Conservation (phyloP, 2,113 vertebrate species). For the Proteles cristata region DNA sequence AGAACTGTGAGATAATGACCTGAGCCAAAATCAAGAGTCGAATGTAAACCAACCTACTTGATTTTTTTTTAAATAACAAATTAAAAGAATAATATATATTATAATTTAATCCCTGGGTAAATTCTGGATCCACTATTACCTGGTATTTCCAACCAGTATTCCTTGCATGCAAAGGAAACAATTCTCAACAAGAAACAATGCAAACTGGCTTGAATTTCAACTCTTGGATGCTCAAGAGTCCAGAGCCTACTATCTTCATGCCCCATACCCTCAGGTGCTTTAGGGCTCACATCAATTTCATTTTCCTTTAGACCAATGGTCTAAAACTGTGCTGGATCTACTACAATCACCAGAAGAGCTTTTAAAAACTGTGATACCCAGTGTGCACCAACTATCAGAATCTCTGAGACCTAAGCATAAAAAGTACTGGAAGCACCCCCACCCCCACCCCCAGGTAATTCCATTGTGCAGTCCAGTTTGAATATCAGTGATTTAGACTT, state of each 20-base stretch:
- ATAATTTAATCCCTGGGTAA: conserved; percentile 7
- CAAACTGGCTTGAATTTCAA: neutral
- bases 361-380: neutral
- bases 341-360: neutral
- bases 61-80: neutral
- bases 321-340: conserved; percentile 2
- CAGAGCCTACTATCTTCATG: neutral
- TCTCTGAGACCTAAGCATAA: neutral
- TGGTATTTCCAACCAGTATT: conserved; percentile 16
- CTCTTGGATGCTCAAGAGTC: neutral
- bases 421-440: neutral
- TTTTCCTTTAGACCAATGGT: neutral
- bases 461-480: neutral
- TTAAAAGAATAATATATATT: neutral
- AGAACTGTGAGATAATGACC: too few relatives aligned
- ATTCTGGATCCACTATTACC: neutral
- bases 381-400: neutral
- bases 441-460: neutral
- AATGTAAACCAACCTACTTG: too few relatives aligned
- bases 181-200: conserved; percentile 25
- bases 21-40: too few relatives aligned
- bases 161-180: neutral
- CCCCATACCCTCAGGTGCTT: neutral
- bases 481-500: neutral
- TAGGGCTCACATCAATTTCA: neutral